Percentiles rank a stretch among this genome's conserved stretches.
Evolutionary conservation across 37 sponge, comb jelly and placozoan genomes (phyloP).

Genomic region (Axinella damicornis): DNA sequence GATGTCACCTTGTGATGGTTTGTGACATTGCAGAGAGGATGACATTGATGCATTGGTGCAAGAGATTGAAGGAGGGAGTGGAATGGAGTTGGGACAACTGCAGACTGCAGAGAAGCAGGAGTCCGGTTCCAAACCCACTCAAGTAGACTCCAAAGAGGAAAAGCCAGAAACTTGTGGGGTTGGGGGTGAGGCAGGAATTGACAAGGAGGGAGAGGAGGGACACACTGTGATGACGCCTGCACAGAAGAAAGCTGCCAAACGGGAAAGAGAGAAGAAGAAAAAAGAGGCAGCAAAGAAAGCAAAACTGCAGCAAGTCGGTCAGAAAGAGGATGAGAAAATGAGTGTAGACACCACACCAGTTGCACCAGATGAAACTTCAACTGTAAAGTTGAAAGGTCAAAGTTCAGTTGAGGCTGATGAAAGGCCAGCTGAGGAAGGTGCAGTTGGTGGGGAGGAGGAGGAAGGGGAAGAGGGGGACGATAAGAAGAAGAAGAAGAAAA

Average conservation of each 20-base stretch:
- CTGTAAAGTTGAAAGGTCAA: neutral
- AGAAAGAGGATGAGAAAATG: neutral
- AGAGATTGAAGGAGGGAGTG: slow-evolving; percentile 33
- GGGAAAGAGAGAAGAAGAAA: slow-evolving; percentile 48
- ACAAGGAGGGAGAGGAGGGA: slow-evolving; percentile 9
- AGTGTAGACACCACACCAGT: neutral
- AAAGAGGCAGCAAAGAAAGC: slow-evolving; percentile 19
- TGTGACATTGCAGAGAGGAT: slow-evolving; percentile 26
- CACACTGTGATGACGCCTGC: slow-evolving; percentile 12
- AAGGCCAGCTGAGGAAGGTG: neutral
- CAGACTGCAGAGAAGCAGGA: neutral
- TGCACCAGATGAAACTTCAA: neutral
- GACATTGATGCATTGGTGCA: slow-evolving; percentile 30
- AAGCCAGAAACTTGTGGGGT: neutral
- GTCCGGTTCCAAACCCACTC: neutral
- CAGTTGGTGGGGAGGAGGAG: slow-evolving; percentile 28
- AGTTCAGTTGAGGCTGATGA: neutral
- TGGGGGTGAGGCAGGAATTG: neutral
- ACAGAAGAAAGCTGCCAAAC: slow-evolving; percentile 54
- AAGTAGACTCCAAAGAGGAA: neutral
- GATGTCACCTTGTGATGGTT: neutral
- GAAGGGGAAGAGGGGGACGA: slow-evolving; percentile 32
- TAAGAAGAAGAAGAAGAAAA: slow-evolving; percentile 86
- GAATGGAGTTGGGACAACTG: neutral
- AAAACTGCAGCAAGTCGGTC: neutral